These are phyloP conservation scores for Microtus californicus DNA, from an alignment of 2,797 vertebrate genomes.

Conservation along the genomic window DNA sequence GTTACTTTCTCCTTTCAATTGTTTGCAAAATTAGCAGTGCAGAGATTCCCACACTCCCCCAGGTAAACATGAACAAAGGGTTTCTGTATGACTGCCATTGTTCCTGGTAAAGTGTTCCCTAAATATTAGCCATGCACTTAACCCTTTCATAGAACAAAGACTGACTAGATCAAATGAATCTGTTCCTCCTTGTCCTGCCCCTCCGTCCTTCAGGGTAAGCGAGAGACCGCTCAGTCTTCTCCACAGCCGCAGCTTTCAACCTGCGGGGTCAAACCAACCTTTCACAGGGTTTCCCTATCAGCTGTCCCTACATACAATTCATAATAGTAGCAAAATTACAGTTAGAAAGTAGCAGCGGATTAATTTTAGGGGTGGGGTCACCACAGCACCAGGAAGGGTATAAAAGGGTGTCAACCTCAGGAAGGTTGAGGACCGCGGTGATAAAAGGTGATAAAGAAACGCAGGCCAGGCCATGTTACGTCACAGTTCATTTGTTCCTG, in stretches of 20 bases:
- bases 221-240: not conserved
- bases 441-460: not conserved
- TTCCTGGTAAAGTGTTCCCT: not conserved
- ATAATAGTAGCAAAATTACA: not conserved
- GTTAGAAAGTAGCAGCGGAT: no score
- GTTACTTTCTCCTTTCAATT: not conserved
- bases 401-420: no score
- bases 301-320: no score
- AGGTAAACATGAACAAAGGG: not conserved
- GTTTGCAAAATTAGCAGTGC: not conserved
- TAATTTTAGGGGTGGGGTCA: not conserved
- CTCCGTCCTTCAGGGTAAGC: not conserved
- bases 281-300: not conserved
- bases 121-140: not conserved
- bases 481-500: slow-evolving; percentile 10
- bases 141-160: not conserved
- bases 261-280: not conserved
- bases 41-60: not conserved
- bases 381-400: not conserved
- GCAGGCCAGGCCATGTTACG: not conserved
- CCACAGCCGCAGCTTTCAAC: not conserved
- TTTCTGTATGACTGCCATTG: not conserved
- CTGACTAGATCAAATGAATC: not conserved
- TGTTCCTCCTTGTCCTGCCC: not conserved
- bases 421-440: no score